Conservation (phyloP, 2,113 vertebrate species). For the Amazona vittata region DNA sequence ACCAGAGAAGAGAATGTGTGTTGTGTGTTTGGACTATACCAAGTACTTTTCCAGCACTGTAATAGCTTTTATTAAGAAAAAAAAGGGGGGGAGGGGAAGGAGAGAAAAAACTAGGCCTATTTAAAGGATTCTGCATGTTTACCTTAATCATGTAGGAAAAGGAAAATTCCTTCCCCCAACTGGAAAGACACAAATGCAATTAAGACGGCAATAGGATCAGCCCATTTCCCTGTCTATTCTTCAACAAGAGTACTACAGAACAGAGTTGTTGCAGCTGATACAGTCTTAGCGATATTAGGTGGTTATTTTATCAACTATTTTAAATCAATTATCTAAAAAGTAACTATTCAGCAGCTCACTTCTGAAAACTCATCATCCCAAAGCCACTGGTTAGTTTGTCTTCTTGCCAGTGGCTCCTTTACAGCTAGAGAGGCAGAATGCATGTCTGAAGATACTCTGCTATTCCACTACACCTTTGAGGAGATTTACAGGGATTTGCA, state of each 20-base stretch:
- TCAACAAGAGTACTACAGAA: neutral
- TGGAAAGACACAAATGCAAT: neutral
- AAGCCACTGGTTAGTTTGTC: neutral
- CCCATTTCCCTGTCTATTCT: neutral
- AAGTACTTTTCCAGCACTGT: slow-evolving; percentile 17
- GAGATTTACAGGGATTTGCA: slow-evolving; percentile 47
- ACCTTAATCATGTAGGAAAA: neutral
- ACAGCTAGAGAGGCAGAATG: neutral
- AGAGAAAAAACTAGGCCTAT: neutral
- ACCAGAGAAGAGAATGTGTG: slow-evolving; percentile 1
- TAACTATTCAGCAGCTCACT: slow-evolving; percentile 28
- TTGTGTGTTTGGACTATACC: neutral
- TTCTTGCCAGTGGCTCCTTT: neutral
- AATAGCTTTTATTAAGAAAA: neutral
- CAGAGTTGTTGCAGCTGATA: neutral
- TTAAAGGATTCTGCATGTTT: neutral
- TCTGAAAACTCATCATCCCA: slow-evolving; percentile 10
- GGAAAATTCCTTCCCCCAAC: slow-evolving; percentile 13
- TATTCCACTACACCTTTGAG: neutral
- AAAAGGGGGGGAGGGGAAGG: neutral
- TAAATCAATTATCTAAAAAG: slow-evolving; percentile 1
- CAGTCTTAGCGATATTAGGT: neutral
- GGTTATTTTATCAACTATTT: neutral
- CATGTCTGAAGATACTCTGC: neutral
- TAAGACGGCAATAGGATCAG: slow-evolving; percentile 16